These are phyloP conservation scores for Cacatua alba DNA, from an alignment of 2,113 vertebrate species.

Conservation along the genomic window DNA sequence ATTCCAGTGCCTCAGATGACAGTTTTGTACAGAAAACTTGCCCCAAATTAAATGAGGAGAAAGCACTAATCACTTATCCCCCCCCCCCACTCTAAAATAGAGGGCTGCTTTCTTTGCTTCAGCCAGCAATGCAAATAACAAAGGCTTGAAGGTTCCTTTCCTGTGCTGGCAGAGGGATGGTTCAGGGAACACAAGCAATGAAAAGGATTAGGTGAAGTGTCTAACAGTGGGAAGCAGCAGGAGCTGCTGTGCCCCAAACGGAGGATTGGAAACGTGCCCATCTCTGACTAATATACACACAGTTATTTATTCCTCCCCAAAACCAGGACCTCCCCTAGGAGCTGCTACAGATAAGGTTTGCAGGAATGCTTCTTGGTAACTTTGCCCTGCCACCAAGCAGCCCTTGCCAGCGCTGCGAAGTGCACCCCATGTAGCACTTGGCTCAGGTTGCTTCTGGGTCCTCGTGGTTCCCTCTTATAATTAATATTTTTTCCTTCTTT, in stretches of 20 bases:
- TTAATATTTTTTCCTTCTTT: not conserved
- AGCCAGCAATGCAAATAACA: too few species aligned
- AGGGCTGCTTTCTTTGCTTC: not conserved
- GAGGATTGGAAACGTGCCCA: slow-evolving; percentile 24
- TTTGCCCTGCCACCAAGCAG: not conserved
- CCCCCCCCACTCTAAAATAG: not conserved
- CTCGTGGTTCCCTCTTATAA: rapidly evolving
- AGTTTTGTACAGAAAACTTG: not conserved
- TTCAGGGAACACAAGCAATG: not conserved
- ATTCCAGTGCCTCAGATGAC: not conserved
- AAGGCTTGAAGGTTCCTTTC: not conserved
- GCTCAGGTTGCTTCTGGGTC: not conserved
- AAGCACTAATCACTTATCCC: not conserved
- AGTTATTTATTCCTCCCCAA: not conserved
- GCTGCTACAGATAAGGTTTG: not conserved
- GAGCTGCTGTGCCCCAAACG: not conserved
- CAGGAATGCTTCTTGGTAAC: not conserved
- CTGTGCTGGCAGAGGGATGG: rapidly evolving
- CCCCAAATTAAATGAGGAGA: not conserved
- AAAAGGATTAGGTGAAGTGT: not conserved
- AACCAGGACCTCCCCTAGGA: not conserved
- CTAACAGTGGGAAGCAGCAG: not conserved
- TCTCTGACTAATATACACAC: not conserved
- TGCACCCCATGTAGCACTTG: not conserved
- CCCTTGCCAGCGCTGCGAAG: not conserved